phyloP scores from a whole-genome alignment of 2,888 invertebrate genomes.

The Parelbella ahira region DNA sequence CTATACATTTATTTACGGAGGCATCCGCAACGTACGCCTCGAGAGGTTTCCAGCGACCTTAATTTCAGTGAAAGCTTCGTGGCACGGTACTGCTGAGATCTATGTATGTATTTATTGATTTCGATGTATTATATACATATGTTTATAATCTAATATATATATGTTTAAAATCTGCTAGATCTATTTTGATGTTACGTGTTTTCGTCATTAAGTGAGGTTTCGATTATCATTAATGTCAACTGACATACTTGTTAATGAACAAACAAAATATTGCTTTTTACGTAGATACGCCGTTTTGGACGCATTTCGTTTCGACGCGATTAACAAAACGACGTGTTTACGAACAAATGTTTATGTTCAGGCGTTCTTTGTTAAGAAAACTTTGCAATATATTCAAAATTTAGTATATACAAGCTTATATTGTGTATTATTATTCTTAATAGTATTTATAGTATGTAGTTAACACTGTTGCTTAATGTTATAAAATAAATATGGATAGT shows the following conservation, averaged over 20 bases:
- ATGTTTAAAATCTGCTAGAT: too few species aligned
- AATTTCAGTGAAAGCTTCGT: slow-evolving; percentile 24
- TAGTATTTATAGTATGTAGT: slow-evolving; percentile 41
- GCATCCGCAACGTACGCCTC: slow-evolving; percentile 14
- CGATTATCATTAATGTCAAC: too few species aligned
- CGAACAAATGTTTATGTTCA: too few species aligned
- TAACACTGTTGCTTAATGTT: slow-evolving; percentile 75
- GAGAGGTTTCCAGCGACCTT: slow-evolving; percentile 21
- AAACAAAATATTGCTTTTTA: too few species aligned
- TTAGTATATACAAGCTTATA: slow-evolving; percentile 2
- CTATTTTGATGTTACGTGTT: too few species aligned
- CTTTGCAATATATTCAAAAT: too few species aligned
- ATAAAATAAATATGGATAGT: slow-evolving; percentile 59
- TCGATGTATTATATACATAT: slow-evolving; percentile 4
- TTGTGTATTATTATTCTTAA: slow-evolving; percentile 27
- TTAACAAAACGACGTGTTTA: too few species aligned
- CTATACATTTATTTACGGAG: slow-evolving; percentile 17
- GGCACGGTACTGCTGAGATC: slow-evolving; percentile 11
- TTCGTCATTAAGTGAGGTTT: too few species aligned
- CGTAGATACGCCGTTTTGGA: too few species aligned
- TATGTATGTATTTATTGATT: slow-evolving; percentile 26
- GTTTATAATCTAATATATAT: too few species aligned
- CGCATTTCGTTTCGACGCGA: too few species aligned
- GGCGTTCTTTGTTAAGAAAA: background rate
- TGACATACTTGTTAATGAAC: too few species aligned